Evolutionary conservation across 2,888 invertebrate species (phyloP).

Genomic region (Erpobdella octoculata): DNA sequence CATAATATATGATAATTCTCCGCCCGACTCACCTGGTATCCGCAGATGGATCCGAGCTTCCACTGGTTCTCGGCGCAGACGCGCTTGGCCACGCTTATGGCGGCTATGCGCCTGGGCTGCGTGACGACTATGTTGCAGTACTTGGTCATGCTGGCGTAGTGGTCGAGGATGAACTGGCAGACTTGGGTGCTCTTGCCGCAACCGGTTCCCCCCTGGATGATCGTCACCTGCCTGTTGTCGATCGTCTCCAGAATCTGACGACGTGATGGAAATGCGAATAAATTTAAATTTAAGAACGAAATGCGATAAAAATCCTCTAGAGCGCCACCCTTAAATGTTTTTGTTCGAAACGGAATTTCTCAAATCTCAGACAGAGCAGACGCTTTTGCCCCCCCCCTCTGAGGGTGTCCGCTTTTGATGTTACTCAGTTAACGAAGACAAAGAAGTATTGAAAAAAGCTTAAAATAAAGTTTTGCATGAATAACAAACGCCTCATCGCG

Average conservation of each 20-base stretch:
- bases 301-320: too few species aligned
- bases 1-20: background rate
- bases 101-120: slow-evolving; percentile 86
- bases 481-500: background rate
- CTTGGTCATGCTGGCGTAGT: slow-evolving; percentile 47
- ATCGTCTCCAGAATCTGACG: slow-evolving; percentile 65
- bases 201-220: slow-evolving; percentile 86
- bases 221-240: slow-evolving; percentile 70
- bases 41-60: slow-evolving; percentile 73
- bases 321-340: too few species aligned
- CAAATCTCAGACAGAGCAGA: too few species aligned
- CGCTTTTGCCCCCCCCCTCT: too few species aligned
- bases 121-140: slow-evolving; percentile 78
- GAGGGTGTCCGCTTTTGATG: too few species aligned
- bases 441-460: background rate
- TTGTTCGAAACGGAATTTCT: too few species aligned
- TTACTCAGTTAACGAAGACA: background rate
- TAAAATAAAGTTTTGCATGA: background rate
- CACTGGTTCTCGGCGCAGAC: slow-evolving; percentile 77
- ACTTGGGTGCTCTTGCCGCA: slow-evolving; percentile 86
- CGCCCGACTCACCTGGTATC: slow-evolving; percentile 67
- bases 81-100: slow-evolving; percentile 75
- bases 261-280: too few species aligned
- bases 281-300: too few species aligned
- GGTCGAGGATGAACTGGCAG: slow-evolving; percentile 84